phyloP scores from a whole-genome alignment of 2,113 vertebrate species.

The Cygnus buccinator region DNA sequence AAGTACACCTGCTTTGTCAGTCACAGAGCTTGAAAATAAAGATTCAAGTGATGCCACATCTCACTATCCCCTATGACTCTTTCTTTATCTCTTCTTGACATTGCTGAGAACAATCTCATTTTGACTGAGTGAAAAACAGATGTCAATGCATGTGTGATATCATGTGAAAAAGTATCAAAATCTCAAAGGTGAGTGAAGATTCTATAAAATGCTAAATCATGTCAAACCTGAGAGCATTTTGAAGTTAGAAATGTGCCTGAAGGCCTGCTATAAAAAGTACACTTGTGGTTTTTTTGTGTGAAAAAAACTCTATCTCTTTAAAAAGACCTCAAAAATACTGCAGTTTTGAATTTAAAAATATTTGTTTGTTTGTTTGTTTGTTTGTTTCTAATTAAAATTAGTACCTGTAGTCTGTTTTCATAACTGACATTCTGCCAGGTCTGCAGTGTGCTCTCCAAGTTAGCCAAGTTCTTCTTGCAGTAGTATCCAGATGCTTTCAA shows the following conservation, averaged over 20 bases:
- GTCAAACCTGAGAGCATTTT: neutral
- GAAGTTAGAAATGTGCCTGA: neutral
- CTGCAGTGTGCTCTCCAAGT: neutral
- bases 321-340: neutral
- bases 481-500: neutral
- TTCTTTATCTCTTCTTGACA: constrained; percentile 16
- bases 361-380: no score
- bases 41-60: neutral
- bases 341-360: neutral
- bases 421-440: neutral
- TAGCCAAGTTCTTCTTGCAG: neutral
- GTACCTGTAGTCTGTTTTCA: neutral
- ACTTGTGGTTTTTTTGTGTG: neutral
- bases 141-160: neutral
- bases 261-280: neutral
- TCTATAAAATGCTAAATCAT: neutral
- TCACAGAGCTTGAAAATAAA: neutral
- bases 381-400: neutral
- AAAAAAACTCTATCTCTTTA: neutral
- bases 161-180: constrained; percentile 24
- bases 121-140: constrained; percentile 34
- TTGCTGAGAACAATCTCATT: constrained; percentile 39
- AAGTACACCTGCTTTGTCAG: constrained; percentile 22
- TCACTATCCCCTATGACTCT: neutral
- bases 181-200: constrained; percentile 10